A percentile compares a stretch with the other conserved stretches of the same genome.
Evolutionary conservation across 2,113 vertebrate species (phyloP).

Genomic region (Lonchura striata): DNA sequence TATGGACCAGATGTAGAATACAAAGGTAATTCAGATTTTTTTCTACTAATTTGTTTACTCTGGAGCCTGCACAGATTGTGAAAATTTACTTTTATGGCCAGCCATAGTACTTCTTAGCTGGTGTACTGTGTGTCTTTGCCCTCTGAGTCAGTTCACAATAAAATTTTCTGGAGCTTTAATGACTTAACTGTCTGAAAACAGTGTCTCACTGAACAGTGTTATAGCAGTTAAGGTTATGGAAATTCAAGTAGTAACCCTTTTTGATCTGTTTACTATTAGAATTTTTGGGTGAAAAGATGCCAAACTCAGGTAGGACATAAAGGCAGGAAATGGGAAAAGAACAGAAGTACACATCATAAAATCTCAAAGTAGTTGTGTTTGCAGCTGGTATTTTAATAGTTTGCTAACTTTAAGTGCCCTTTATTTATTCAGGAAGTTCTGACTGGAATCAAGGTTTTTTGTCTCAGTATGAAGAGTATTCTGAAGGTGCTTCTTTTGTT

Average conservation of each 20-base stretch:
- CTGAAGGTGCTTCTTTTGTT: neutral
- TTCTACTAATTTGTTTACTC: neutral
- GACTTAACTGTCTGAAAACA: neutral
- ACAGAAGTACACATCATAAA: neutral
- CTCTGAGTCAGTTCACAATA: neutral
- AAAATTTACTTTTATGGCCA: neutral
- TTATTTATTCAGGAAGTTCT: conserved; percentile 7
- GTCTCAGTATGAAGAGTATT: neutral
- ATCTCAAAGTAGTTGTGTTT: neutral
- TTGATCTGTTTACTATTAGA: neutral
- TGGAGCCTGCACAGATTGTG: neutral
- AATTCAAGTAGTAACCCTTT: neutral
- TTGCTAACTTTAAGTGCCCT: neutral
- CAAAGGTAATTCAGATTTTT: neutral
- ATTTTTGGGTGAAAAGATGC: neutral
- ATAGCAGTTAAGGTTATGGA: neutral
- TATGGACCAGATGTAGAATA: neutral
- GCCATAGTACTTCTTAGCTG: neutral
- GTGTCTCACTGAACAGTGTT: neutral
- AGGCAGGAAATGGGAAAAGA: neutral
- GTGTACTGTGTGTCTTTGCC: neutral
- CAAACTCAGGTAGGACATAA: neutral
- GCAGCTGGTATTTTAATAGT: neutral
- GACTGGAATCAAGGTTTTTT: neutral
- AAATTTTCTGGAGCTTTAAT: neutral